phyloP scores from a whole-genome alignment of 2,797 vertebrate species.

The Balearica regulorum region DNA sequence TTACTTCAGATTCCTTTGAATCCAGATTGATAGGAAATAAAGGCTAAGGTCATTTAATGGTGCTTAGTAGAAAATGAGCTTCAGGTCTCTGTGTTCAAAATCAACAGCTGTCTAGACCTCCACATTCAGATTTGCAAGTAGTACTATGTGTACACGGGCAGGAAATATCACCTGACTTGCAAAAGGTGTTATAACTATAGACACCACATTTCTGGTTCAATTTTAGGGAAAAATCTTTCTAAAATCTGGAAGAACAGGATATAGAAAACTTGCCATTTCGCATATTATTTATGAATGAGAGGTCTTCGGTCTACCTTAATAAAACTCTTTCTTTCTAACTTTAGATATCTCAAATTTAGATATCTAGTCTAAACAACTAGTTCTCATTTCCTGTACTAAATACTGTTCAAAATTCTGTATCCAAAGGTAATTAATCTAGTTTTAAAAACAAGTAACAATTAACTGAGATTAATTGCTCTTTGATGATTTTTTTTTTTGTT shows the following conservation, averaged over 20 bases:
- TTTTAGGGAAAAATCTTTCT: neutral
- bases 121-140: neutral
- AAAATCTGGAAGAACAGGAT: neutral
- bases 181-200: neutral
- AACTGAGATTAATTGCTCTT: neutral
- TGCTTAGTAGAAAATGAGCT: neutral
- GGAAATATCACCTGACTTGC: neutral
- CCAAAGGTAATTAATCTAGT: neutral
- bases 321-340: neutral
- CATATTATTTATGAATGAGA: neutral
- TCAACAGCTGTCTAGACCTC: neutral
- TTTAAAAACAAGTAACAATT: neutral
- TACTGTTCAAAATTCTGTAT: neutral
- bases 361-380: neutral
- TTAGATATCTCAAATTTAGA: neutral
- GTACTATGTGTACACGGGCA: neutral
- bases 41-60: neutral
- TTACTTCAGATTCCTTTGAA: slow-evolving; percentile 12
- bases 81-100: neutral
- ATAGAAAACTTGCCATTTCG: neutral
- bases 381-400: neutral
- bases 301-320: neutral
- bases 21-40: neutral
- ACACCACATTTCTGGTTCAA: neutral
- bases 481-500: neutral